A percentile compares a stretch with the other conserved stretches of the same genome.
phyloP scores from a whole-genome alignment of 2,113 vertebrate genomes.

The Hystrix brachyura region DNA sequence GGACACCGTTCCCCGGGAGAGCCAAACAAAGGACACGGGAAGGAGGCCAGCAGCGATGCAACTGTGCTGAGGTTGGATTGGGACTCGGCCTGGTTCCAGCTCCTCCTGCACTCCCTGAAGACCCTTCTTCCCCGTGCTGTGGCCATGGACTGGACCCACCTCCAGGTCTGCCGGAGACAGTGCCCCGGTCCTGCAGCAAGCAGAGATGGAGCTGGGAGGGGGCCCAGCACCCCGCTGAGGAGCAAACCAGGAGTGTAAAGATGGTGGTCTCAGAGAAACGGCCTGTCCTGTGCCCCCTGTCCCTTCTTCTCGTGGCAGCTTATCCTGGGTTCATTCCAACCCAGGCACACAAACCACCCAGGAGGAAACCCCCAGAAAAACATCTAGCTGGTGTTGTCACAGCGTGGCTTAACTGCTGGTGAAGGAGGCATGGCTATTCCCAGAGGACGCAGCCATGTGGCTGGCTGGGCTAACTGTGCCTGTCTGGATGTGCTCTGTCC shows the following conservation, averaged over 20 bases:
- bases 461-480: not conserved
- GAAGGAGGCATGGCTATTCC: not conserved
- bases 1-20: not conserved
- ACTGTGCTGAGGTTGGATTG: rapidly evolving
- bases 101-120: rapidly evolving
- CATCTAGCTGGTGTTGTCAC: rapidly evolving
- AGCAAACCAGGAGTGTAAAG: not conserved
- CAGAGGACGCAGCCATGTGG: not conserved
- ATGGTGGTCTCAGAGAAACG: not conserved
- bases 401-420: not conserved
- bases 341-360: not conserved
- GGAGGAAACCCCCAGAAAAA: not conserved
- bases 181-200: rapidly evolving
- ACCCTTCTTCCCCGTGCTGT: not conserved
- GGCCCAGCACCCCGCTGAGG: not conserved
- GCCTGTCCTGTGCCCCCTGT: not conserved
- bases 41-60: not conserved
- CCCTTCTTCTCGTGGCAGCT: not conserved
- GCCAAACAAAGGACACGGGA: not conserved
- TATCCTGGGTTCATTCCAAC: not conserved
- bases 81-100: not conserved
- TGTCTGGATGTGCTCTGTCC: rapidly evolving
- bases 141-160: not conserved
- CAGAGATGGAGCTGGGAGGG: no score
- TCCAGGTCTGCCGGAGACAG: not conserved